Evolutionary conservation across 2,888 invertebrate genomes (phyloP).

Genomic region (Esperia sulphurella): DNA sequence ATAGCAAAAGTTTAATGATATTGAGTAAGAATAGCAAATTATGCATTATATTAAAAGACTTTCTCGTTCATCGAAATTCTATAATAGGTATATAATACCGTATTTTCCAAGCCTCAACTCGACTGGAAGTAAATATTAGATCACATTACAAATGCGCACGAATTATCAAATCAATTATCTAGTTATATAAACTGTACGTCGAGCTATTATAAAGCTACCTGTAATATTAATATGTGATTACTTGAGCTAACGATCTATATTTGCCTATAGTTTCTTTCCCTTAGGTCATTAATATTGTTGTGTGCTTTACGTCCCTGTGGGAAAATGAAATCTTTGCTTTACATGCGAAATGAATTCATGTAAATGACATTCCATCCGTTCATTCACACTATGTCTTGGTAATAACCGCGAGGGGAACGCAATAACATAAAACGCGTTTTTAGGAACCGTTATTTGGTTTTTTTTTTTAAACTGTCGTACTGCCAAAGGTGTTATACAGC

Average conservation of each 20-base stretch:
- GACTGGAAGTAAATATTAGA: no score
- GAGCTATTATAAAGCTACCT: slow-evolving; percentile 17
- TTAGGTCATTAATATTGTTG: slow-evolving; percentile 25
- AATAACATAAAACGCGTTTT: slow-evolving; percentile 12
- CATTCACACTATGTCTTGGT: slow-evolving; percentile 8
- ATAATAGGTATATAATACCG: no score
- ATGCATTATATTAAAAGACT: no score
- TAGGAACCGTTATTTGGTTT: slow-evolving; percentile 13
- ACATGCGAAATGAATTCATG: slow-evolving; percentile 15
- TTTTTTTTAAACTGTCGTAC: slow-evolving; percentile 10
- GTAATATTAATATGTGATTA: slow-evolving; percentile 28
- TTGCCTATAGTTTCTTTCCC: background rate
- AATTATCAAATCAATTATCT: no score
- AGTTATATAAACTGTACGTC: slow-evolving; percentile 20
- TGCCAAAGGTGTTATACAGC: background rate
- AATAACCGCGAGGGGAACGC: slow-evolving; percentile 11
- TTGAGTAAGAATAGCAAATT: no score
- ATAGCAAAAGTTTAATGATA: no score
- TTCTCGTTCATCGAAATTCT: no score
- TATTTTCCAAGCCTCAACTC: no score
- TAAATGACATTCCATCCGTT: slow-evolving; percentile 13
- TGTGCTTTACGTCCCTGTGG: slow-evolving; percentile 16
- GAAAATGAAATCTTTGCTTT: slow-evolving; percentile 26
- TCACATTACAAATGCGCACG: no score
- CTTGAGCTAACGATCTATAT: slow-evolving; percentile 17